Percentiles rank a stretch among this genome's conserved stretches.
These are phyloP conservation scores for Bombus soroeensis DNA, from an alignment of 1,140 invertebrate species.

Conservation along the genomic window DNA sequence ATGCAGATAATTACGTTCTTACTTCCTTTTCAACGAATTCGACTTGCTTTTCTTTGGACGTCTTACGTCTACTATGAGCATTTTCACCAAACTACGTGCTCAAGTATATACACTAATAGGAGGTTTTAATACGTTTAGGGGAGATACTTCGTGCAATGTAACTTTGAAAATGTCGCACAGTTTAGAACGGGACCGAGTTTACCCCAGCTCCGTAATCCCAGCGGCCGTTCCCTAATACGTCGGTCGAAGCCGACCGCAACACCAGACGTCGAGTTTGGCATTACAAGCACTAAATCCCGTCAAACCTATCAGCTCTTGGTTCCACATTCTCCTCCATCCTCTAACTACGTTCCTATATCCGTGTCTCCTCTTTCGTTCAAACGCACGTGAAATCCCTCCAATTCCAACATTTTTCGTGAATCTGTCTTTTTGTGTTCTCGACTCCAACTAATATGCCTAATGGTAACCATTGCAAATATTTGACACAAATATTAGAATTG, in stretches of 20 bases:
- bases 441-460: no score
- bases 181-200: slow-evolving; percentile 49
- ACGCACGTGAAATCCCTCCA: not conserved
- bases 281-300: slow-evolving; percentile 64
- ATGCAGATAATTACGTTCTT: not conserved
- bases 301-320: slow-evolving; percentile 59
- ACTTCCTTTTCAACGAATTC: not conserved
- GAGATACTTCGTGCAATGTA: slow-evolving; percentile 2
- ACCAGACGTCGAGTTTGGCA: slow-evolving; percentile 65
- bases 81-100: not conserved
- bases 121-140: slow-evolving; percentile 39
- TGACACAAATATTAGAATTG: not conserved
- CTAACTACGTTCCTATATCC: not conserved
- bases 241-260: slow-evolving; percentile 65
- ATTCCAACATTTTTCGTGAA: not conserved
- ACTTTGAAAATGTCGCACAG: slow-evolving; percentile 55
- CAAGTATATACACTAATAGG: not conserved
- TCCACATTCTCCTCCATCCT: slow-evolving; percentile 17
- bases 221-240: slow-evolving; percentile 50
- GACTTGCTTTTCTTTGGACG: no score
- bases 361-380: no score
- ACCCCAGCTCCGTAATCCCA: slow-evolving; percentile 51
- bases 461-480: not conserved
- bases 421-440: not conserved
- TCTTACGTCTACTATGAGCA: no score